Evolutionary conservation across 1,140 invertebrate genomes (phyloP).

Genomic region (Philotrypesis tridentata): DNA sequence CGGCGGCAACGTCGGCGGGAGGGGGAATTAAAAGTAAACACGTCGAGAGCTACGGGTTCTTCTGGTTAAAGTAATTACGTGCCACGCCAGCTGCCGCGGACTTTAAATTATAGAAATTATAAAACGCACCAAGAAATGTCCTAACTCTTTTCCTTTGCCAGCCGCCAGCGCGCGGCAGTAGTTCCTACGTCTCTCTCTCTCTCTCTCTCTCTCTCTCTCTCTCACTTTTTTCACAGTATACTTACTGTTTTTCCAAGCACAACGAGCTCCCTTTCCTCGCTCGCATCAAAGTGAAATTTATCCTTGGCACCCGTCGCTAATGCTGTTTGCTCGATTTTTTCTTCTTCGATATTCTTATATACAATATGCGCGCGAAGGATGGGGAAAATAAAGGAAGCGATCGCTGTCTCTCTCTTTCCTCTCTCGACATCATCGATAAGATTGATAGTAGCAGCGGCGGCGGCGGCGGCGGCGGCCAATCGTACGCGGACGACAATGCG

Average conservation of each 20-base stretch:
- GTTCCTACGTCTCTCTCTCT: neutral
- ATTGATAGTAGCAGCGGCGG: conserved; percentile 18
- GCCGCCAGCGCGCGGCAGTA: neutral
- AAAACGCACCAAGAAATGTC: conserved; percentile 65
- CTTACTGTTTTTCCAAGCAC: conserved; percentile 50
- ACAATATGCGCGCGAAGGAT: too few relatives aligned
- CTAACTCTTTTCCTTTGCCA: conserved; percentile 50
- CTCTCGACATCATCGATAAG: conserved; percentile 36
- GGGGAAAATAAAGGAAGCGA: neutral
- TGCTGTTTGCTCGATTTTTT: neutral
- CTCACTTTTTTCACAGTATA: neutral
- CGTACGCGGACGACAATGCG: conserved; percentile 21
- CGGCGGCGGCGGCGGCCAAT: too few relatives aligned
- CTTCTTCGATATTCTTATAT: neutral
- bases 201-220: neutral
- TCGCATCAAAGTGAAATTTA: conserved; percentile 40
- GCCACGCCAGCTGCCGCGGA: conserved; percentile 72
- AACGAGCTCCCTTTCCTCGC: conserved; percentile 28
- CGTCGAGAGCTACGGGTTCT: conserved; percentile 68
- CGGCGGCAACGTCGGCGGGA: conserved; percentile 51
- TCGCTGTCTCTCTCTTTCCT: too few relatives aligned
- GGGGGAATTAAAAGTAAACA: conserved; percentile 72
- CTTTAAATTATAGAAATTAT: conserved; percentile 75
- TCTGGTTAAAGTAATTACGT: conserved; percentile 74
- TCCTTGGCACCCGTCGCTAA: neutral